phyloP scores from a whole-genome alignment of 2,888 invertebrate species.

The Belgica antarctica region DNA sequence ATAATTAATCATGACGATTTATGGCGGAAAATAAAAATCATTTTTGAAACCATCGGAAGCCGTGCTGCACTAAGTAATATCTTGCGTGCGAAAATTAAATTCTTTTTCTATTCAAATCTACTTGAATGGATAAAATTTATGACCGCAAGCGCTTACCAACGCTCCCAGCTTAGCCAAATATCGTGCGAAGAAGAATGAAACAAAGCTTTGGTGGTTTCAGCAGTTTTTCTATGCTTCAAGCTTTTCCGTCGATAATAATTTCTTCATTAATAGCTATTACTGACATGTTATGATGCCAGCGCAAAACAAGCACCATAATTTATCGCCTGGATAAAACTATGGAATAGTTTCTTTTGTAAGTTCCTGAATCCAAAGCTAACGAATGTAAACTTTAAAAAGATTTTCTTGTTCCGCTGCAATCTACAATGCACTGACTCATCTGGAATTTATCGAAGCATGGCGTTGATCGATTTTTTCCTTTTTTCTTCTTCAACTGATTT shows the following conservation, averaged over 20 bases:
- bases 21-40: background rate
- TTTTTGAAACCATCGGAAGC: background rate
- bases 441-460: conserved; percentile 5
- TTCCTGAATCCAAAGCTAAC: too few relatives aligned
- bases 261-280: background rate
- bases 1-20: background rate
- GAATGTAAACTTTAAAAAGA: background rate
- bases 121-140: conserved; percentile 10
- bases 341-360: too few relatives aligned
- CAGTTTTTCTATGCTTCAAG: background rate
- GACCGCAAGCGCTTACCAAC: background rate
- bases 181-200: background rate
- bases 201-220: background rate
- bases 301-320: background rate
- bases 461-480: conserved; percentile 3
- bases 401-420: background rate
- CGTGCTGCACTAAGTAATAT: too few relatives aligned
- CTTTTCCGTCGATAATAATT: background rate
- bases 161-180: background rate
- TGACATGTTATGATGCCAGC: background rate
- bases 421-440: conserved; percentile 11
- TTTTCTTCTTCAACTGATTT: background rate
- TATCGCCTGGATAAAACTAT: background rate
- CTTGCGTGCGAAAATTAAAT: conserved; percentile 12
- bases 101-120: background rate